phyloP scores from a whole-genome alignment of 2,113 vertebrate species.

The Ondatra zibethicus region DNA sequence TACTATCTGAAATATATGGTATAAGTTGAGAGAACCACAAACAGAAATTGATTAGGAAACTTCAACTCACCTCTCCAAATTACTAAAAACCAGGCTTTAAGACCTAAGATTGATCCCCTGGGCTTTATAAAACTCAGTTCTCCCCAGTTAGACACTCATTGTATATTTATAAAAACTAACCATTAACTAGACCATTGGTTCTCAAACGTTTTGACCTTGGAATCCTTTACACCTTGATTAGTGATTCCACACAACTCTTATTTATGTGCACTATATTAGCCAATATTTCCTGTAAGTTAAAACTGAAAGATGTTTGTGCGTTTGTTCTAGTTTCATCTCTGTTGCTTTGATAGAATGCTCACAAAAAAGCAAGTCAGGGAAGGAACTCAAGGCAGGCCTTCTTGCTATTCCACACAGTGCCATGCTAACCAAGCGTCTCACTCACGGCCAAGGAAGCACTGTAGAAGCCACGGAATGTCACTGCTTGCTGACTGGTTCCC shows the following conservation, averaged over 20 bases:
- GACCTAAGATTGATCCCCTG: neutral
- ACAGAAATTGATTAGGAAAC: neutral
- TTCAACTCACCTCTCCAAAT: neutral
- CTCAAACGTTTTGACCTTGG: neutral
- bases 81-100: neutral
- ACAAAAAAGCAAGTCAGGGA: neutral
- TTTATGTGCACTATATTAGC: neutral
- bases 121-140: neutral
- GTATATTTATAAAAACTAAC: conserved; percentile 13
- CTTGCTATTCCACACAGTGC: neutral
- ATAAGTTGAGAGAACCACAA: neutral
- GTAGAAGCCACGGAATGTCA: neutral
- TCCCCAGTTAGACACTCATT: neutral
- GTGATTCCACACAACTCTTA: neutral
- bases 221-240: neutral
- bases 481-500: neutral
- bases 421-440: neutral
- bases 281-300: neutral
- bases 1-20: neutral
- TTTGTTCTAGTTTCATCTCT: neutral
- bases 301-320: neutral
- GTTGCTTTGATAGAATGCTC: neutral
- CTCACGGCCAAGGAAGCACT: neutral
- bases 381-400: neutral
- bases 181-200: neutral